A percentile compares a stretch with the other conserved stretches of the same genome.
phyloP scores from a whole-genome alignment of 2,113 vertebrate species.

The Cavia aperea region DNA sequence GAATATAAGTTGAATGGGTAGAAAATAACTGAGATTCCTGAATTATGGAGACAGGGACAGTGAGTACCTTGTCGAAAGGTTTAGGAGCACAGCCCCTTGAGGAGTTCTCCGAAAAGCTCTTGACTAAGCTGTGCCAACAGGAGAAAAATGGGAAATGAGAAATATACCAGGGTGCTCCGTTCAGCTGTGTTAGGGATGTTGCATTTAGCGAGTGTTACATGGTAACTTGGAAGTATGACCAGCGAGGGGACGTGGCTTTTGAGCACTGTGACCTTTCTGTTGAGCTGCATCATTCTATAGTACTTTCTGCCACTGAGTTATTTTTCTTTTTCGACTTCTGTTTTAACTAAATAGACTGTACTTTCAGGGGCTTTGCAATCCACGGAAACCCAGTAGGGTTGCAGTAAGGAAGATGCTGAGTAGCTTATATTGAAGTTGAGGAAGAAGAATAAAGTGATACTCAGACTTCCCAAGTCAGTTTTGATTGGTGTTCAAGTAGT shows the following conservation, averaged over 20 bases:
- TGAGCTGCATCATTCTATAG: not conserved
- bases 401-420: not conserved
- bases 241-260: not conserved
- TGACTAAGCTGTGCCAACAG: not conserved
- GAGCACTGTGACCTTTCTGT: not conserved
- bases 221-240: not conserved
- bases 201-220: not conserved
- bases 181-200: not conserved
- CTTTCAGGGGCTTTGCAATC: not conserved
- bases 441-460: not conserved
- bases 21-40: not conserved
- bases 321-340: not conserved
- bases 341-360: not conserved
- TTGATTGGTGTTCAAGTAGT: too few relatives aligned
- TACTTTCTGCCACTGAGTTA: not conserved
- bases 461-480: not conserved
- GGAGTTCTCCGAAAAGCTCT: not conserved
- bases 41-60: not conserved
- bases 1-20: not conserved
- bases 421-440: not conserved
- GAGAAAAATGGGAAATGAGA: not conserved
- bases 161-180: fast-evolving
- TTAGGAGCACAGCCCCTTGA: fast-evolving
- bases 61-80: fast-evolving
- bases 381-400: not conserved